Percentiles rank a stretch among this genome's conserved stretches.
phyloP scores from a whole-genome alignment of 2,888 invertebrate species.

The Halictus quadricinctus region DNA sequence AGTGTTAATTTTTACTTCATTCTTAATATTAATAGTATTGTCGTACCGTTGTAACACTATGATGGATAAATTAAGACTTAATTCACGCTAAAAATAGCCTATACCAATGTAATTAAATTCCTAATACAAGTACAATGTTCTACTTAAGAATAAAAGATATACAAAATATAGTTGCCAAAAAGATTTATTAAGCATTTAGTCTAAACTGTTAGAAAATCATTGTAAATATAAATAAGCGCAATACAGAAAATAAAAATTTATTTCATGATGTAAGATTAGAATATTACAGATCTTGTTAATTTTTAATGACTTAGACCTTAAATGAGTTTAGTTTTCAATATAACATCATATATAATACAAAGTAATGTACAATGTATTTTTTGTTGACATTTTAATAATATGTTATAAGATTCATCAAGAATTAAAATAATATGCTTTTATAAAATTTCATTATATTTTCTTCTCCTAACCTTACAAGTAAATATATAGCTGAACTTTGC shows the following conservation, averaged over 20 bases:
- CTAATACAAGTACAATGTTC: slow-evolving; percentile 11
- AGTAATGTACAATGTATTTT: slow-evolving; percentile 4
- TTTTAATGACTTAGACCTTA: slow-evolving; percentile 13
- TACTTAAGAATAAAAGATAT: slow-evolving; percentile 7
- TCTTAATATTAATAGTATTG: not conserved
- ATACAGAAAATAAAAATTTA: not conserved
- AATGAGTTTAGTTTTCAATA: not conserved
- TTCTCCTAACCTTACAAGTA: not conserved
- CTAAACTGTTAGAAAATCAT: not conserved
- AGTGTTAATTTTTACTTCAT: not conserved
- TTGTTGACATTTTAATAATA: not conserved
- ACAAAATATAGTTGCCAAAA: slow-evolving; percentile 10
- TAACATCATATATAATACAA: not conserved
- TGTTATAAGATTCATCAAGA: not conserved
- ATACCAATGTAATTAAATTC: slow-evolving; percentile 8
- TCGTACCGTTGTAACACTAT: not conserved
- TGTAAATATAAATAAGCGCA: not conserved
- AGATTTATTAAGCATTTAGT: not conserved
- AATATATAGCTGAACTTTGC: not conserved
- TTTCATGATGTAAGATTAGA: not conserved
- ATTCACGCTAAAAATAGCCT: not conserved
- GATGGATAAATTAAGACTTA: not conserved
- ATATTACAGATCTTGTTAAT: slow-evolving; percentile 17
- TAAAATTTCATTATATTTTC: not conserved
- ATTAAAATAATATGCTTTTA: not conserved